A percentile compares a stretch with the other conserved stretches of the same genome.
These are phyloP conservation scores for Turritopsis rubra DNA, from an alignment of 30 jellyfish, hydroid and myxozoan genomes.

Conservation along the genomic window DNA sequence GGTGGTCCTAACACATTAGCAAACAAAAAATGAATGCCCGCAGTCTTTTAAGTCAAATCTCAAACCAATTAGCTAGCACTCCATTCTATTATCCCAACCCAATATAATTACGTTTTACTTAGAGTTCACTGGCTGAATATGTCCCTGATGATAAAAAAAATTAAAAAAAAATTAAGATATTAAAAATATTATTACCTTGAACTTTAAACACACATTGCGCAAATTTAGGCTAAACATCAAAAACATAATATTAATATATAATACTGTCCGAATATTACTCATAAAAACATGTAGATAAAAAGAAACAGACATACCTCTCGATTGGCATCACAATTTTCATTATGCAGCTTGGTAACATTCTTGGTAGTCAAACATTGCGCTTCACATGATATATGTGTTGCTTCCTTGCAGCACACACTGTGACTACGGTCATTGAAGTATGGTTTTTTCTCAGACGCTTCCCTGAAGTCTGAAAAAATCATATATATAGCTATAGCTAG, in stretches of 20 bases:
- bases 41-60: too few species aligned
- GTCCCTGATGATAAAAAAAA: too few species aligned
- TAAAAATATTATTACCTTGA: constrained; percentile 19
- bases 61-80: too few species aligned
- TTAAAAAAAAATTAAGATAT: neutral
- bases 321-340: constrained; percentile 31
- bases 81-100: too few species aligned
- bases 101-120: too few species aligned
- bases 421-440: constrained; percentile 2
- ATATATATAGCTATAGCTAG: neutral
- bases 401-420: constrained; percentile 35
- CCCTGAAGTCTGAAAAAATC: constrained; percentile 1
- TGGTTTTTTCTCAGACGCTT: neutral
- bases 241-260: neutral
- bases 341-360: constrained; percentile 13
- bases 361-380: constrained; percentile 28
- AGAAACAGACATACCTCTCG: constrained; percentile 20
- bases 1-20: too few species aligned
- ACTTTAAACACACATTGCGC: constrained; percentile 30
- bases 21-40: too few species aligned
- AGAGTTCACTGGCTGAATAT: too few species aligned
- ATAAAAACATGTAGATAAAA: neutral
- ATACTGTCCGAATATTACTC: neutral
- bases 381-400: constrained; percentile 28
- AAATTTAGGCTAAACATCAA: constrained; percentile 24